phyloP scores from a whole-genome alignment of 2,888 invertebrate genomes.

The Drosophila borborema region DNA sequence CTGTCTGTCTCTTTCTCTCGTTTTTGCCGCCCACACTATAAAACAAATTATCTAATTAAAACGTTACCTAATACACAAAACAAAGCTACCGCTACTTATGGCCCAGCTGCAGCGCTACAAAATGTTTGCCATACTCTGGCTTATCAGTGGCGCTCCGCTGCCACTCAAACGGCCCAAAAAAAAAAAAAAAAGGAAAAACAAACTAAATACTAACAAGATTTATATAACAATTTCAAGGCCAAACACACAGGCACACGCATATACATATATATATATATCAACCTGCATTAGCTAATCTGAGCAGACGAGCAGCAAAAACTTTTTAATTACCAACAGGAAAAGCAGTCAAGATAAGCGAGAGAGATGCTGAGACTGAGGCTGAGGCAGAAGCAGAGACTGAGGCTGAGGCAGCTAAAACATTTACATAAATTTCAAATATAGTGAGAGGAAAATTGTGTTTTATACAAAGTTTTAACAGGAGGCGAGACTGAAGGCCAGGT shows the following conservation, averaged over 20 bases:
- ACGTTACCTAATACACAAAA: constrained; percentile 9
- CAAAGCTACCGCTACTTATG: constrained; percentile 27
- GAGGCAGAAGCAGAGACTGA: constrained; percentile 17
- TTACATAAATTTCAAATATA: constrained; percentile 76
- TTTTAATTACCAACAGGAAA: constrained; percentile 78
- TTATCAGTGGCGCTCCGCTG: constrained; percentile 39
- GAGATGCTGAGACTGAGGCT: not conserved
- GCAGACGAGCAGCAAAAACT: constrained; percentile 62
- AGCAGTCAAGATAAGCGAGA: constrained; percentile 67
- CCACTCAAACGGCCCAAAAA: constrained; percentile 33
- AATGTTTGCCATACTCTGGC: not conserved
- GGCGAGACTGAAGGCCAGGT: not conserved
- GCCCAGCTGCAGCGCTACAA: not conserved
- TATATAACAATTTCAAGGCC: constrained; percentile 50
- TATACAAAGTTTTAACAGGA: constrained; percentile 51
- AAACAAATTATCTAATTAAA: constrained; percentile 35
- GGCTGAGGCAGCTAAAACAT: constrained; percentile 46
- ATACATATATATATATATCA: constrained; percentile 24
- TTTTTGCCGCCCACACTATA: not conserved
- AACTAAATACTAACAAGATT: constrained; percentile 44
- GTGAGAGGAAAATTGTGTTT: constrained; percentile 56
- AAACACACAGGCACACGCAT: constrained; percentile 18
- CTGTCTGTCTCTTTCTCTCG: not conserved
- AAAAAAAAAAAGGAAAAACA: constrained; percentile 4
- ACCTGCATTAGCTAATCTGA: constrained; percentile 72